Evolutionary conservation across 1,140 invertebrate species (phyloP), one percentile per base, ranked within the genome.

Genomic region (Pseudachorutes palmiensis): DNA sequence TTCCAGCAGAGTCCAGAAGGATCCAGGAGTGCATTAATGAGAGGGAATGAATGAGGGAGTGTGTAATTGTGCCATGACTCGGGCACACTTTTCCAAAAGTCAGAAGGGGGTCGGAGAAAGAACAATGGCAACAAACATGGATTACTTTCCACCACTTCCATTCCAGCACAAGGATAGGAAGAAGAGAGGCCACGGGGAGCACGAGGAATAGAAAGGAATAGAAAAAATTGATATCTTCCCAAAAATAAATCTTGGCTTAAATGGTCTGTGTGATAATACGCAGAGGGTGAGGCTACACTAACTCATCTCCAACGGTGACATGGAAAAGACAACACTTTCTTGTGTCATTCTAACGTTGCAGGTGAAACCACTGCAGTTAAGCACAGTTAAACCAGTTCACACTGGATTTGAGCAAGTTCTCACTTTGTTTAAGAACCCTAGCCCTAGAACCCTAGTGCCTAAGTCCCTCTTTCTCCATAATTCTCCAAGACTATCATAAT

Each of bases 191-290:
- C 22, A 22, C 32, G 32, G 5, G 60, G 14, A 63, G 33, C 16
- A n/a, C 2, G 32, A 32, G 36, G 24, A 5, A 19, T 22, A n/a
- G 61, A n/a, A 29, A 48, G 61, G 33, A 28, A 68, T 30, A 67
- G 66, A 72, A 73, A 73, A 73, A 73, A 73, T 73, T 73, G 69
- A 73, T 73, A 73, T 71, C 72, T 69, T 73, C 67, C 72, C 12
- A 48, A 62, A 57, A 73, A 73, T 73, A 73, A 73, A 73, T 73
- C 72, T 71, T 73, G 67, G 69, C 69, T 71, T 73, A 73, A 73
- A 73, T 73, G 72, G 69, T 69, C 67, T 70, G 72, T 73, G 67
- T 73, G 72, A 71, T 71, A 73, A 73, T 73, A 73, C 72, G 72
- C 69, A 66, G 64, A 70, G 69, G 66, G 65, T 66, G 28, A n/a